Percentiles rank a stretch among this genome's conserved stretches.
Conservation (phyloP, 2,797 vertebrate genomes). For the Esox masquinongy region DNA sequence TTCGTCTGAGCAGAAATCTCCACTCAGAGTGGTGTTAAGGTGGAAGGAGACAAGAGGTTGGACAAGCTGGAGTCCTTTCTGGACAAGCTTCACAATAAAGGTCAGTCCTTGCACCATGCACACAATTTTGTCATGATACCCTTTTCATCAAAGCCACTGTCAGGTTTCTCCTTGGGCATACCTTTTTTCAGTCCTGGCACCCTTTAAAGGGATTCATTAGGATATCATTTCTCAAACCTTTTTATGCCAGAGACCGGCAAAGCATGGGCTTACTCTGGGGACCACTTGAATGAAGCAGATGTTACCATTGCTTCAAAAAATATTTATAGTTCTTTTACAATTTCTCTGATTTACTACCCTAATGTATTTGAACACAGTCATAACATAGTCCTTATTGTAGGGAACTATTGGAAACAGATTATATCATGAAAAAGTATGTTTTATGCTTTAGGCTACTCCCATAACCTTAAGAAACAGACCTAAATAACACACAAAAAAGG, state of each 20-base stretch:
- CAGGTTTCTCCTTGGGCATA: neutral
- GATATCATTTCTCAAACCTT: no score
- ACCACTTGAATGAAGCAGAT: no score
- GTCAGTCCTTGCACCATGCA: constrained; percentile 43
- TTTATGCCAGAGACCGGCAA: neutral
- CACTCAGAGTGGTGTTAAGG: constrained; percentile 65
- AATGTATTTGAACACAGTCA: no score
- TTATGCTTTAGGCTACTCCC: no score
- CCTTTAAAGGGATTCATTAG: neutral
- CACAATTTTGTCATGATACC: neutral
- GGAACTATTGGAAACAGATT: no score
- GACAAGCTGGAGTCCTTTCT: constrained; percentile 85
- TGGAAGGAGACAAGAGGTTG: constrained; percentile 79
- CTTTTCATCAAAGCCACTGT: neutral
- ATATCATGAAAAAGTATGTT: no score
- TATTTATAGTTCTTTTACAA: no score
- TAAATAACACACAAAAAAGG: no score
- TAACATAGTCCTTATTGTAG: no score
- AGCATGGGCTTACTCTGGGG: neutral
- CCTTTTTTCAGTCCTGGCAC: neutral
- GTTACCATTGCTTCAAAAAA: no score
- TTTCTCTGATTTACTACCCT: no score
- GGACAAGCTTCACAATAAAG: constrained; percentile 80
- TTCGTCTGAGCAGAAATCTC: constrained; percentile 71
- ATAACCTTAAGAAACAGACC: no score